Evolutionary conservation across 1,140 invertebrate genomes (phyloP), one percentile per base, ranked within the genome.

Genomic region (Zelostemma sp.): DNA sequence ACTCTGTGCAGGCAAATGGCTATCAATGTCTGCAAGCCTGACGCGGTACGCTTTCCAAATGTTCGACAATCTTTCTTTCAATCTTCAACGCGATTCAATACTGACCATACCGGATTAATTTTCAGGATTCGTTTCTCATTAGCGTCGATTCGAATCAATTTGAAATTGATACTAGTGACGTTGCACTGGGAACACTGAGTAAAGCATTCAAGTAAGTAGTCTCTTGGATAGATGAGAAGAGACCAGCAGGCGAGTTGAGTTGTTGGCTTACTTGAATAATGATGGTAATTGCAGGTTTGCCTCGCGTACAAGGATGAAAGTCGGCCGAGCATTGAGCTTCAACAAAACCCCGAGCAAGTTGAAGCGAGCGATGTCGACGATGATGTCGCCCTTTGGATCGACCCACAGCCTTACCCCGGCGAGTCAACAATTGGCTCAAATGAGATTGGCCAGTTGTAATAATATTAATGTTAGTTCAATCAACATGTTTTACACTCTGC

Each of bases 281-380:
- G n/a, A n/a, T 35, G 33, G 33, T 65, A 77, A 60, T 64, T 78
- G 43, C 56, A 94, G 93, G 80, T 92, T 95, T 82, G 93, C 93
- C 8, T 91, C 91, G 28, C 89, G 92, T 67, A 96, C 94, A 9
- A 88, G 91, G 64, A 90, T 94, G 74, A 96, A 96, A 88, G 94
- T 98, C 15, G 94, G 94, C 45, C 88, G 96, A 69, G 95, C 95
- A 53, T 93, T 98, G 76, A 97, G 95, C 51, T 96, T 97, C 81
- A 97, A 96, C 83, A 95, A 95, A 85, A 97, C 96, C 4, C 96
- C 96, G 15, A 94, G 92, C 48, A 96, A 96, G 85, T 80, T 97
- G 69, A 97, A 97, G 85, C 88, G 96, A 49, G 95, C 96, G 1
- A 93, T 97, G 77, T 97, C 95, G 8, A 95, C 95, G n/a, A 93